Evolutionary conservation across 1,140 invertebrate species (phyloP), one percentile per base, ranked within the genome.

Genomic region (Drosophila kohkoa): DNA sequence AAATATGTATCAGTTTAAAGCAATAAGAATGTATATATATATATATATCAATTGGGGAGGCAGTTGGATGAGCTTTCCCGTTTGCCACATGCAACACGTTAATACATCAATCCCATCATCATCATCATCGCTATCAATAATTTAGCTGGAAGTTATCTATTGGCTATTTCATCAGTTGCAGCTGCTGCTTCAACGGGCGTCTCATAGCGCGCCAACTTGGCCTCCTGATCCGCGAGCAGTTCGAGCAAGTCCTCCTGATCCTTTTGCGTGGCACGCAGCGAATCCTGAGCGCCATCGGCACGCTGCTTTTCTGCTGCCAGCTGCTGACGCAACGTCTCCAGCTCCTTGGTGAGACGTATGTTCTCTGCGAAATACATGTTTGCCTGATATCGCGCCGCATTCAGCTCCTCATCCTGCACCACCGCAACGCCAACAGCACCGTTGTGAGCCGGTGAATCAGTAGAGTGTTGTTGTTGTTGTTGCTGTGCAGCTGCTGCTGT

Each of bases 241-340:
- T 97, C 95, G 15, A 99, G 93, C 71, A 99, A 93, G 93, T 99
- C 97, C 79, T 99, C 98, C 92, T 98, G 98, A 91, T 99, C 98
- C 90, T 96, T 98, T 88, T 95, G 95, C 46, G 97, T 90, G 71
- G 94, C 95, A 30, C 96, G 95, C 67, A 98, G 85, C 72, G 98
- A 51, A 4, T 76, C 66, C 15, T 71, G 65, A 0, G 79, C 76
- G 4, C 38, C 67, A 28, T 81, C 80, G 5, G 81, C 66, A 16
- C 87, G 59, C 70, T 79, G 75, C 28, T 63, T 85, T 13, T 92
- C 88, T 3, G 78, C 58, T 2, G 51, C 16, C 6, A 92, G 48
- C 66, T 81, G 86, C 25, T 80, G 77, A 1, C 87, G 90, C 7
- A 92, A 38, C 0, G 71, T 77, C 55, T 92, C 92, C 28, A 92